Base-by-base conservation (phyloP, 2,888 invertebrate species). In the Cordilura impudica region DNA sequence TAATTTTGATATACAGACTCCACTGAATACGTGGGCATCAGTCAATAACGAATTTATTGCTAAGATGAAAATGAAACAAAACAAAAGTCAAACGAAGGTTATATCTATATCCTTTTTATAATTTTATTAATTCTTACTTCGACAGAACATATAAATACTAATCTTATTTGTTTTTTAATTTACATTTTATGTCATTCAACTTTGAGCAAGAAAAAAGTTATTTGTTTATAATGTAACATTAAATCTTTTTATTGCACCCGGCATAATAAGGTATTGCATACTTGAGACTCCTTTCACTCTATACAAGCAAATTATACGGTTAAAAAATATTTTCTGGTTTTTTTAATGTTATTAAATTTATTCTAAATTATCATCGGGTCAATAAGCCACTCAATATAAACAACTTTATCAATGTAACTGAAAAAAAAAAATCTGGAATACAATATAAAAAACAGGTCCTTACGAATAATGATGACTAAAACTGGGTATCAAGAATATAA, bases 361-460 rank as follows among this genome's bases (percentile, higher is more conserved):
- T 29, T 14, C 47, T 8, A 56, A 54, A 76, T 56, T 76, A 43
- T 12, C 2, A n/a, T 18, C 3, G 49, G 74, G 65, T 77, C 78
- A 74, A 66, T 66, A 74, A 39, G 19, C 65, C 45, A 39, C 29
- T 51, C 70, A 73, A 73, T 69, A 78, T 35, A 35, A 65, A 29
- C 69, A 39, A 70, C 45, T 60, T 71, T 47, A 31, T 31, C 12
- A 2, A 10, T 31, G 31, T 12, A 31, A 31, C 31, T 10, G 12
- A 29, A 29, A 29, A 29, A 8, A 29, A 8, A 29, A 8, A 2
- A 39, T n/a, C 12, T n/a, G n/a, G 35, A 39, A n/a, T 12, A 39
- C 4, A 18, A 54, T 45, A 31, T 43, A 8, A 18, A 18, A 45
- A 60, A 60, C 60, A 60, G 60, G 60, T 60, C 60, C 60, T 60